A percentile compares a stretch with the other conserved stretches of the same genome.
Evolutionary conservation across 2,113 vertebrate genomes (phyloP).

Genomic region (Crotophaga sulcirostris): DNA sequence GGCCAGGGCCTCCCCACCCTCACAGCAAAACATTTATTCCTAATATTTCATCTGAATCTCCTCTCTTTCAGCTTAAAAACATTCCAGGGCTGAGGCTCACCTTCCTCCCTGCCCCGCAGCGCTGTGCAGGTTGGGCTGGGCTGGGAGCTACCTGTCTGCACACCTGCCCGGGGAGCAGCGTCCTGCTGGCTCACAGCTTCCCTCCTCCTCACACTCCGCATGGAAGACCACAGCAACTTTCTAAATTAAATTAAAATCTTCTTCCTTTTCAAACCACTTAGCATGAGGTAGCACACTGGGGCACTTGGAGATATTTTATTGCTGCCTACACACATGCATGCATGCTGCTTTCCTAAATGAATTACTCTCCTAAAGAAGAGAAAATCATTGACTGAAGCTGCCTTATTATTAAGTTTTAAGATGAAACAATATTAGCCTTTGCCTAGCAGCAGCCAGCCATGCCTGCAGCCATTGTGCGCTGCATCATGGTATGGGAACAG

Average conservation of each 20-base stretch:
- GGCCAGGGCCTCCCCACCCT: too few species aligned
- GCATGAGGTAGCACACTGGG: slow-evolving; percentile 19
- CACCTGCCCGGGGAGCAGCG: neutral
- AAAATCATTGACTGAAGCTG: slow-evolving; percentile 17
- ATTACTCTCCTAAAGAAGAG: slow-evolving; percentile 22
- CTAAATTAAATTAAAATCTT: slow-evolving; percentile 55
- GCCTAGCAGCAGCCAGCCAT: neutral
- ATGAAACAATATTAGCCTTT: slow-evolving; percentile 36
- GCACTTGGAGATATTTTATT: neutral
- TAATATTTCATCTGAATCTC: too few species aligned
- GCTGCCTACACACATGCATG: neutral
- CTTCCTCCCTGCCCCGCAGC: neutral
- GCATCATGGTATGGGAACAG: neutral
- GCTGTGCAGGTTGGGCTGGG: neutral
- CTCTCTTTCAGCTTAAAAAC: too few species aligned
- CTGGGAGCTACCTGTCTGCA: neutral
- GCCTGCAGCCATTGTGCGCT: neutral
- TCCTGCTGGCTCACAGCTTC: neutral
- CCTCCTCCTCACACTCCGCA: rapidly evolving
- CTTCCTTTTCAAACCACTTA: slow-evolving; percentile 39
- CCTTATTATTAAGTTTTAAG: slow-evolving; percentile 44
- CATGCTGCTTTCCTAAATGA: slow-evolving; percentile 54
- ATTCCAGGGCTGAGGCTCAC: neutral
- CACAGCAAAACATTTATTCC: too few species aligned
- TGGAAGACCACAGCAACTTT: neutral